Conservation (phyloP, 2,888 invertebrate genomes). For the Flexamia atlantica region DNA sequence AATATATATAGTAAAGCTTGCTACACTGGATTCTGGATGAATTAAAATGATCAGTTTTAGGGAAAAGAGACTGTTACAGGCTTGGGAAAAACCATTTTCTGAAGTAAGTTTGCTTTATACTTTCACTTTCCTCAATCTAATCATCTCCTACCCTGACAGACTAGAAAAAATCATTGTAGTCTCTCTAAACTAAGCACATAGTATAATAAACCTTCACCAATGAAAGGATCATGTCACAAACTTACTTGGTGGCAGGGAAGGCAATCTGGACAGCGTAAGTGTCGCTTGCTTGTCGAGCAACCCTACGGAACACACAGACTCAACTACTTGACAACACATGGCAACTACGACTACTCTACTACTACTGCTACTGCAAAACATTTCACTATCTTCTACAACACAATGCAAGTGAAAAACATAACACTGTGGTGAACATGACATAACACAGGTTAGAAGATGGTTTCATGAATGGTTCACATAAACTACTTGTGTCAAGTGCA, state of each 20-base stretch:
- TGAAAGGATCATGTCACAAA: slow-evolving; percentile 64
- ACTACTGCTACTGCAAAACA: slow-evolving; percentile 36
- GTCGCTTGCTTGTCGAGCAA: slow-evolving; percentile 87
- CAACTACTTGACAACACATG: slow-evolving; percentile 67
- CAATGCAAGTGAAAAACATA: background rate
- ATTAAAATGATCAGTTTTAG: no score
- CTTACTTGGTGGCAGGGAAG: slow-evolving; percentile 95
- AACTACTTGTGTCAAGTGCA: background rate
- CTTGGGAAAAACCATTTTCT: no score
- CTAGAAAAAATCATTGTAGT: no score
- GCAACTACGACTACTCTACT: slow-evolving; percentile 62
- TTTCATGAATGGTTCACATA: background rate
- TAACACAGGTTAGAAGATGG: slow-evolving; percentile 31
- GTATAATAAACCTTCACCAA: background rate
- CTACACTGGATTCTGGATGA: no score
- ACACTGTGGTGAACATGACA: no score
- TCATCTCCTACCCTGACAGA: no score
- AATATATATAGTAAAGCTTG: no score
- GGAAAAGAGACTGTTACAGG: no score
- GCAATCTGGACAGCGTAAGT: slow-evolving; percentile 95
- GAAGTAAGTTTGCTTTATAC: no score
- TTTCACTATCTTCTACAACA: slow-evolving; percentile 18
- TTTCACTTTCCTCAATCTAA: no score
- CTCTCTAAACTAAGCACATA: background rate
- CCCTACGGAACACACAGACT: slow-evolving; percentile 75